These are phyloP conservation scores for Danio jaintianensis DNA, from an alignment of 2,797 vertebrate species.

Conservation along the genomic window DNA sequence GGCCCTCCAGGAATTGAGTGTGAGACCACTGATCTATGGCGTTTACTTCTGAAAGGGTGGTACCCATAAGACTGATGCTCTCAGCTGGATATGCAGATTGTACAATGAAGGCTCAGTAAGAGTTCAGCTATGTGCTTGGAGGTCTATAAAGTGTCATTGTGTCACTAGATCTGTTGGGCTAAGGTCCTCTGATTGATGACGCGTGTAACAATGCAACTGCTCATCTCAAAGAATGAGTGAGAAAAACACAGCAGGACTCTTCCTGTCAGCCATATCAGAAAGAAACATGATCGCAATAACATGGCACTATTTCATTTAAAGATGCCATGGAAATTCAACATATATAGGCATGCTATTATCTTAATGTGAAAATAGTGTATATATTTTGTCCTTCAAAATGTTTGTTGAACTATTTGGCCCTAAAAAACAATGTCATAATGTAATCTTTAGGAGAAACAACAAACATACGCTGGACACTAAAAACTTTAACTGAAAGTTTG, in stretches of 20 bases:
- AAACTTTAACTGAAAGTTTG: background rate
- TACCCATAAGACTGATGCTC: constrained; percentile 37
- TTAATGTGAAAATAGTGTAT: background rate
- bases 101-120: constrained; percentile 40
- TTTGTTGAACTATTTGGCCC: too few relatives aligned
- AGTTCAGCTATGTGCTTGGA: constrained; percentile 41
- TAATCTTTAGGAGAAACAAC: background rate
- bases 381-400: background rate
- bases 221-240: constrained; percentile 29
- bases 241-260: constrained; percentile 43
- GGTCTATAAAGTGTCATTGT: constrained; percentile 40
- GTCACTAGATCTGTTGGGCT: constrained; percentile 41
- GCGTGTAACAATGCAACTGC: constrained; percentile 36
- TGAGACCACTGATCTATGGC: too few relatives aligned
- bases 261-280: constrained; percentile 32
- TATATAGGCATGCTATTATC: background rate
- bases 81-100: constrained; percentile 22
- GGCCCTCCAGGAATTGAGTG: too few relatives aligned
- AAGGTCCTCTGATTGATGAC: constrained; percentile 36
- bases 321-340: background rate
- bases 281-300: constrained; percentile 29
- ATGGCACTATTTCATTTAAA: constrained; percentile 16
- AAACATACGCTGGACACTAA: background rate
- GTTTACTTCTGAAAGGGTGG: constrained; percentile 23
- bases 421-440: background rate